phyloP scores from a whole-genome alignment of 2,888 invertebrate genomes.

The Phytoseiulus persimilis region DNA sequence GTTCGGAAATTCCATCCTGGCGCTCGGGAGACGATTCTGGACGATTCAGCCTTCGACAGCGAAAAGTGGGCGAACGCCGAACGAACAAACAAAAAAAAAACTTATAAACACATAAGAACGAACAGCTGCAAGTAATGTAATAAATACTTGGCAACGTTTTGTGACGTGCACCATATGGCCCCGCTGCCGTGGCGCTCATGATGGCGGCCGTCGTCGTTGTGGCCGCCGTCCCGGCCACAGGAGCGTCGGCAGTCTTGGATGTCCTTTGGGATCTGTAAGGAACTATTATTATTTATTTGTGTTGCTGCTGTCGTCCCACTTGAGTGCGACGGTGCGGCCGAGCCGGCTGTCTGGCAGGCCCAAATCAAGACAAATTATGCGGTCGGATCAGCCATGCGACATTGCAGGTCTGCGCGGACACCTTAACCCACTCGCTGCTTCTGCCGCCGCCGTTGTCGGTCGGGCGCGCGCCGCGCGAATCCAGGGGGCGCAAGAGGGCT shows the following conservation, averaged over 20 bases:
- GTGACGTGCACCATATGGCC: background rate
- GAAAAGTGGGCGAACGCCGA: background rate
- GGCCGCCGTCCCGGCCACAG: background rate
- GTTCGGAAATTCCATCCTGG: background rate
- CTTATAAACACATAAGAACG: background rate
- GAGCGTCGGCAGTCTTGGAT: background rate
- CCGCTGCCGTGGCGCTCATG: background rate
- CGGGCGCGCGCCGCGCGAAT: too few species aligned
- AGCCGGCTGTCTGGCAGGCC: background rate
- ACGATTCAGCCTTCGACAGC: background rate
- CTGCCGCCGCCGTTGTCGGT: background rate
- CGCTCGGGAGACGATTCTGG: background rate
- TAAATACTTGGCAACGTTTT: background rate
- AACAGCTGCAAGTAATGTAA: background rate
- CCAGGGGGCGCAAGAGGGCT: background rate
- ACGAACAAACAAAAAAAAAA: background rate
- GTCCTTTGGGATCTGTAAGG: background rate
- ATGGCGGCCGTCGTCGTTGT: background rate
- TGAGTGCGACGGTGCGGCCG: background rate
- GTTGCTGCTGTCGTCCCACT: background rate
- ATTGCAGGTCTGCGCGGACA: background rate
- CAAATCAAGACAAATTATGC: conserved; percentile 5
- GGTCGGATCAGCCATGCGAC: conserved; percentile 5
- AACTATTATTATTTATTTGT: conserved; percentile 5
- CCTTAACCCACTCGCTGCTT: background rate